phyloP scores from a whole-genome alignment of 2,113 vertebrate species.

The Melanerpes aurifrons region DNA sequence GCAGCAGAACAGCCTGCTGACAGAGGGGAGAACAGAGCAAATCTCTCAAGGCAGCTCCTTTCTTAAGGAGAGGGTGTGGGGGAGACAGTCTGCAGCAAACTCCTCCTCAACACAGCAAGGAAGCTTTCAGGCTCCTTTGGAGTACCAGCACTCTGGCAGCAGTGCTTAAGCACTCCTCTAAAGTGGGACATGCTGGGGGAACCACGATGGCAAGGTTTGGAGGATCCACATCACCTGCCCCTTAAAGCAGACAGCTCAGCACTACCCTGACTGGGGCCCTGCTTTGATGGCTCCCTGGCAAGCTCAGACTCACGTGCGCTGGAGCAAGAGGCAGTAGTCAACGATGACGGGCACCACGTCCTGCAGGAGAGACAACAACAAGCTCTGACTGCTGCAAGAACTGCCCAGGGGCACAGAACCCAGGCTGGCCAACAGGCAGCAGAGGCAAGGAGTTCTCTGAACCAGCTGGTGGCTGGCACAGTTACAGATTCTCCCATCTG shows the following conservation, averaged over 20 bases:
- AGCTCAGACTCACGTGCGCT: constrained; percentile 85
- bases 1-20: neutral
- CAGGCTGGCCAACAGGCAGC: neutral
- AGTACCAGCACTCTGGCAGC: neutral
- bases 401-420: neutral
- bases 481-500: neutral
- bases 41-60: neutral
- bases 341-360: constrained; percentile 91
- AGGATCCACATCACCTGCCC: neutral
- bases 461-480: neutral
- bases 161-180: neutral
- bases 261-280: neutral
- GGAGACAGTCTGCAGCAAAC: neutral
- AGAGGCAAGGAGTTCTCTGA: neutral
- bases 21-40: neutral
- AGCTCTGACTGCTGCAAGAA: neutral
- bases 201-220: too few relatives aligned
- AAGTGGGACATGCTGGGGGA: neutral
- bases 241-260: neutral
- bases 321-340: constrained; percentile 93
- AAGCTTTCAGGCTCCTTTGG: neutral
- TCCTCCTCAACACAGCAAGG: neutral
- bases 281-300: neutral
- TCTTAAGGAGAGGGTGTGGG: neutral
- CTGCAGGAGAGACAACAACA: constrained; percentile 71